A percentile compares a stretch with the other conserved stretches of the same genome.
Evolutionary conservation across 1,140 invertebrate genomes (phyloP).

Genomic region (Rhynchophorus ferrugineus): DNA sequence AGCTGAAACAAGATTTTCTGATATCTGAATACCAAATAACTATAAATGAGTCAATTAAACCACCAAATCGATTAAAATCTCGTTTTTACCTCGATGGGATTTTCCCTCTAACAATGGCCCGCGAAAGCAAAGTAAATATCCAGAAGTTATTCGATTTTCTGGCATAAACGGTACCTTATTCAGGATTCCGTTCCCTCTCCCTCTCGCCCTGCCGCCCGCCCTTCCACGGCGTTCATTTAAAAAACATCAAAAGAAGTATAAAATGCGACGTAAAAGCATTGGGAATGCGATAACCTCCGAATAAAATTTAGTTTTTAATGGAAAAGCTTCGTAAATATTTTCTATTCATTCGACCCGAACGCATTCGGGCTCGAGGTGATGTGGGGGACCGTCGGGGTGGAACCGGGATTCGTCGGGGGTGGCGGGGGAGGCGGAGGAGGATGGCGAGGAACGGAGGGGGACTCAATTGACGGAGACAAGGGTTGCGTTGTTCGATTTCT

Average conservation of each 20-base stretch:
- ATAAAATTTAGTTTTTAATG: constrained; percentile 26
- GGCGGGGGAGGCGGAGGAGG: too few species aligned
- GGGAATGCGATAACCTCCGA: constrained; percentile 15
- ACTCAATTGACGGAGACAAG: too few species aligned
- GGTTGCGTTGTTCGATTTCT: too few species aligned
- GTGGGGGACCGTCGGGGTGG: neutral
- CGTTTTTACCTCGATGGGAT: neutral
- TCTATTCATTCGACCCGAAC: constrained; percentile 18
- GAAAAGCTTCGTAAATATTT: constrained; percentile 24
- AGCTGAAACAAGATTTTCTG: too few species aligned
- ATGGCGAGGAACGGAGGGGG: too few species aligned
- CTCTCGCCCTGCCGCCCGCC: neutral
- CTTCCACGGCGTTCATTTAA: constrained; percentile 21
- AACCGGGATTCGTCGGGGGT: too few species aligned
- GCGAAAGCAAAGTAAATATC: constrained; percentile 23
- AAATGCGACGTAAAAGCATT: constrained; percentile 16
- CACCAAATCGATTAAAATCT: too few species aligned
- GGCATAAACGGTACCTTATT: constrained; percentile 23
- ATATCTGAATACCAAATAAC: too few species aligned
- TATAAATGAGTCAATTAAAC: too few species aligned
- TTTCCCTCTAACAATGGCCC: neutral
- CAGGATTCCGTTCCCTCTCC: constrained; percentile 12
- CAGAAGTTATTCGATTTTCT: constrained; percentile 24
- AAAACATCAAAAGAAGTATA: constrained; percentile 25
- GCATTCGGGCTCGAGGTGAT: neutral